Conservation (phyloP, 2,113 vertebrate species). For the Leuciscus idus region DNA sequence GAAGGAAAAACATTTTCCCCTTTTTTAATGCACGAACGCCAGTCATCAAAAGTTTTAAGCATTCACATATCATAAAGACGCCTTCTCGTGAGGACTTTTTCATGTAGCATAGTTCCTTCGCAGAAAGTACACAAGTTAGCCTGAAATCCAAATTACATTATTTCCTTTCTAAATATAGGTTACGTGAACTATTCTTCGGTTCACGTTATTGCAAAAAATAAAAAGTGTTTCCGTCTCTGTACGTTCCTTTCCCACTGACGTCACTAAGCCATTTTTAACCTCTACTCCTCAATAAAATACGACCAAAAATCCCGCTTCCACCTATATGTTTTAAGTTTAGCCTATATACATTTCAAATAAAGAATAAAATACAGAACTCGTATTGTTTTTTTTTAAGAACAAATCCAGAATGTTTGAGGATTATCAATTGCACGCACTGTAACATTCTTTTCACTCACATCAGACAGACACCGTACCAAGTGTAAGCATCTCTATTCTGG, state of each 20-base stretch:
- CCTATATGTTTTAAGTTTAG: not conserved
- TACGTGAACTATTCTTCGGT: not conserved
- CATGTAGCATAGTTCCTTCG: not conserved
- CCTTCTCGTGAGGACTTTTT: not conserved
- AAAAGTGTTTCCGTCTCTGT: not conserved
- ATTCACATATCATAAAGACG: not conserved
- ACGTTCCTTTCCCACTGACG: not conserved
- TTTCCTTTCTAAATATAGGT: not conserved
- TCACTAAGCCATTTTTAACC: not conserved
- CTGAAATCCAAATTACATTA: not conserved
- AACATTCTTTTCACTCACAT: not conserved
- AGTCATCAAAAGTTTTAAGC: not conserved
- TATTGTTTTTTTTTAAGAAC: too few relatives aligned
- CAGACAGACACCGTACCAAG: not conserved
- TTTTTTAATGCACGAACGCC: not conserved
- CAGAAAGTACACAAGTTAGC: not conserved
- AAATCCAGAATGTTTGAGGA: not conserved
- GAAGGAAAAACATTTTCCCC: not conserved
- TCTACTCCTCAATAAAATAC: too few relatives aligned
- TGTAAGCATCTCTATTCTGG: constrained; percentile 4
- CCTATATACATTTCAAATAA: not conserved
- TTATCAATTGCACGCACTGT: not conserved
- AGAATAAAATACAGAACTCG: not conserved
- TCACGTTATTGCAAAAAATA: not conserved
- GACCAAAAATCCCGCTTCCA: too few relatives aligned